phyloP scores from a whole-genome alignment of 2,113 vertebrate genomes.

The zebrafish (Danio rerio) region GRCz12tu NC_133184.1:45375501-45376000 shows the following conservation, averaged over 20 bases:
- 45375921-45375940: not conserved
- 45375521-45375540: not conserved
- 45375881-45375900: not conserved
- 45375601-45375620: slow-evolving; percentile 24
- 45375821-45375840: not conserved
- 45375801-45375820: not conserved
- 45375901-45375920: not conserved
- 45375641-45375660: slow-evolving; percentile 10
- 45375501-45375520: slow-evolving; percentile 4
- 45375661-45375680: not conserved
- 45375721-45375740: not conserved
- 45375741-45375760: not conserved
- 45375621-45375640: slow-evolving; percentile 29
- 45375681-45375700: not conserved
- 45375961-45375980: not conserved
- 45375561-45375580: not conserved
- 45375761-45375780: not conserved
- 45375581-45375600: slow-evolving; percentile 18
- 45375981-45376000: not conserved
- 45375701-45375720: not conserved
- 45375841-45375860: not conserved
- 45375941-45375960: not conserved
- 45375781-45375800: not conserved
- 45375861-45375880: not conserved
- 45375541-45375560: slow-evolving; percentile 7